phyloP scores from a whole-genome alignment of 2,888 invertebrate species.

The Glyphotaelius pellucidus region DNA sequence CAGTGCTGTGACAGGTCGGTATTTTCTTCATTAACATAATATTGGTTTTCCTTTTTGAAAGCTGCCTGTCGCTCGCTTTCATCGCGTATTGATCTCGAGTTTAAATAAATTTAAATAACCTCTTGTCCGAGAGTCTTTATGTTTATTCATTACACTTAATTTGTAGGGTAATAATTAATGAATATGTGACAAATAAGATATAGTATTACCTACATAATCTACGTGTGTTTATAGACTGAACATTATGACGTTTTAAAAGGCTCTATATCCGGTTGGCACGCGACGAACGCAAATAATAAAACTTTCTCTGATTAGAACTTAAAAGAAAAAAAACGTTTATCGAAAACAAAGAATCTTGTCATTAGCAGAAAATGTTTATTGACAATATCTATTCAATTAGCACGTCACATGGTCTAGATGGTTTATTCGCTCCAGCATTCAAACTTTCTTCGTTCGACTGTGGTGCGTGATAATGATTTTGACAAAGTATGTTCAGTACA shows the following conservation, averaged over 20 bases:
- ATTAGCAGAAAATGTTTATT: constrained; percentile 5
- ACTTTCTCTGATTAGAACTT: constrained; percentile 10
- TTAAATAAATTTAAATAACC: constrained; percentile 12
- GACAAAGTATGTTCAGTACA: not conserved
- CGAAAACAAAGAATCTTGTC: constrained; percentile 25
- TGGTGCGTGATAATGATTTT: not conserved
- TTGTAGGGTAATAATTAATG: constrained; percentile 5
- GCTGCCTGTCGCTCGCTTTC: constrained; percentile 34
- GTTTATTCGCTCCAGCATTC: not conserved
- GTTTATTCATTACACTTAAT: constrained; percentile 28
- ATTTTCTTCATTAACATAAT: constrained; percentile 47
- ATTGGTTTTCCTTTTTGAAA: constrained; percentile 44
- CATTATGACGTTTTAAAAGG: constrained; percentile 3
- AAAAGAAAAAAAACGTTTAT: not conserved
- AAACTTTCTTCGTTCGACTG: not conserved
- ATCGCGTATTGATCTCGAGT: not conserved
- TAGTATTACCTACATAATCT: not conserved
- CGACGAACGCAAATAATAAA: constrained; percentile 17
- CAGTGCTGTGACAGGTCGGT: constrained; percentile 19
- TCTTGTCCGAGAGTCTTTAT: not conserved
- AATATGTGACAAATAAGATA: not conserved
- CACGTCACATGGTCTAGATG: not conserved
- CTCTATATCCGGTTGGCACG: constrained; percentile 21
- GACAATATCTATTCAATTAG: constrained; percentile 26
- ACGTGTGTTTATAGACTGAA: not conserved